Base-by-base conservation (phyloP, 2,113 vertebrate species). In the Nasalis larvatus region DNA sequence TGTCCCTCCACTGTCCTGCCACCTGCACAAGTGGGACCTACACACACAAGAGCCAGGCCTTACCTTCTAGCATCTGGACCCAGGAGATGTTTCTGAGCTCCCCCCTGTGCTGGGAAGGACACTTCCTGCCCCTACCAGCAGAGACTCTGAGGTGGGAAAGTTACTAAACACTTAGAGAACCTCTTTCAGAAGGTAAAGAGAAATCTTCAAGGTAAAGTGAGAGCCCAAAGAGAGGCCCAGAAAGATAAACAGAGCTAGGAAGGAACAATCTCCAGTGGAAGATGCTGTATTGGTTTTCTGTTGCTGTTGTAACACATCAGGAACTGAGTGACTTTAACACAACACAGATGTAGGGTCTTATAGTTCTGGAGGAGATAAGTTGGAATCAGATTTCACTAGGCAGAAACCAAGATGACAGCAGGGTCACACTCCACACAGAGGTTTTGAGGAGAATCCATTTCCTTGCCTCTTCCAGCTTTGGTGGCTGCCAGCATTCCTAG, bases 341-440 rank as follows among this genome's bases (percentile, higher is more conserved):
- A 6, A 25, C 21, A 14, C 7, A n/a, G 4, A 49, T 4, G 3
- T 21, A 6, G 23, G 18, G 56, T 45, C 10, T 54, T 7, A 1
- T 4, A 21, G 21, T 2, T 37, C 56, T 37, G 32, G 42, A 60
- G 32, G 56, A 35, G 4, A 2, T 47, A 85, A 14, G 27, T 47
- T 49, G 21, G 18, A 14, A 42, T 17, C 27, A 20, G 23, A 49
- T 40, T 71, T 40, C 37, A 47, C 25, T 8, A 54, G 49, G 25
- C 45, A 58, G 27, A 88, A 83, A 71, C 14, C 58, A 3, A 13
- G 25, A 8, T 40, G 8, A 49, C 13, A 47, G 82, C 8, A 40
- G 49, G 20, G 6, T 8, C 0, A 0, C 0, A 6, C 16, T 80
- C n/a, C 32, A 11, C 14, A 14, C 9, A 21, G 45, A 47, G 58